Percentiles rank a stretch among this genome's conserved stretches.
Evolutionary conservation across 2,888 invertebrate species (phyloP).

Genomic region (Apamea sordens): DNA sequence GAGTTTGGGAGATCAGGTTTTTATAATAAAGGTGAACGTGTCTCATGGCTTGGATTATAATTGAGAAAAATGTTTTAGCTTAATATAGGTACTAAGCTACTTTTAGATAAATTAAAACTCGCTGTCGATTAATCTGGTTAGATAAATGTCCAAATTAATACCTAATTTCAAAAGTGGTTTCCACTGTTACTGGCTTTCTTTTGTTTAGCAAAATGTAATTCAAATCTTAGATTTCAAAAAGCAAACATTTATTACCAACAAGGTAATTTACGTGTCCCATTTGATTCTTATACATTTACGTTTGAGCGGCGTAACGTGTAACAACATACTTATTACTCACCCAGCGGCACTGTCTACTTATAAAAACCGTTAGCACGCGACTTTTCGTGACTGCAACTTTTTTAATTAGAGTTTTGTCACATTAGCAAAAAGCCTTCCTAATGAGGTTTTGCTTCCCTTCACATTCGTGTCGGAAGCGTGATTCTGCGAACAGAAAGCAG

Average conservation of each 20-base stretch:
- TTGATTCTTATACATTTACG: slow-evolving; percentile 32
- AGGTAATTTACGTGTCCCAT: slow-evolving; percentile 13
- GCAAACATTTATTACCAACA: neutral
- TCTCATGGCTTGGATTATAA: neutral
- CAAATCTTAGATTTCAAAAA: neutral
- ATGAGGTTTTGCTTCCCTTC: slow-evolving; percentile 71
- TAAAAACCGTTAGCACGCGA: slow-evolving; percentile 71
- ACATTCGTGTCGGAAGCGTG: slow-evolving; percentile 65
- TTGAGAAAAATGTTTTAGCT: neutral
- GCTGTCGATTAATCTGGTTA: neutral
- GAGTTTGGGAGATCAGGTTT: slow-evolving; percentile 1
- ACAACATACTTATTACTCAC: slow-evolving; percentile 46
- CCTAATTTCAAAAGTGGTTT: neutral
- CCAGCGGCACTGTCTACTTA: slow-evolving; percentile 49
- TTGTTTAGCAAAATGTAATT: neutral
- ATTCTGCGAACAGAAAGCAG: slow-evolving; percentile 69
- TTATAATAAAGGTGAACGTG: neutral
- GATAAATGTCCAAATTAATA: neutral
- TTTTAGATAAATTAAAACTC: neutral
- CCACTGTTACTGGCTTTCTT: neutral
- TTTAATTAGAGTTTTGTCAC: slow-evolving; percentile 75
- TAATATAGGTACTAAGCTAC: neutral
- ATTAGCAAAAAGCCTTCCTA: slow-evolving; percentile 69
- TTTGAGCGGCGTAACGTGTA: slow-evolving; percentile 47
- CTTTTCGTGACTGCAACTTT: slow-evolving; percentile 71